A percentile compares a stretch with the other conserved stretches of the same genome.
Evolutionary conservation across 2,888 invertebrate genomes (phyloP).

Genomic region (Yponomeuta malinellus): DNA sequence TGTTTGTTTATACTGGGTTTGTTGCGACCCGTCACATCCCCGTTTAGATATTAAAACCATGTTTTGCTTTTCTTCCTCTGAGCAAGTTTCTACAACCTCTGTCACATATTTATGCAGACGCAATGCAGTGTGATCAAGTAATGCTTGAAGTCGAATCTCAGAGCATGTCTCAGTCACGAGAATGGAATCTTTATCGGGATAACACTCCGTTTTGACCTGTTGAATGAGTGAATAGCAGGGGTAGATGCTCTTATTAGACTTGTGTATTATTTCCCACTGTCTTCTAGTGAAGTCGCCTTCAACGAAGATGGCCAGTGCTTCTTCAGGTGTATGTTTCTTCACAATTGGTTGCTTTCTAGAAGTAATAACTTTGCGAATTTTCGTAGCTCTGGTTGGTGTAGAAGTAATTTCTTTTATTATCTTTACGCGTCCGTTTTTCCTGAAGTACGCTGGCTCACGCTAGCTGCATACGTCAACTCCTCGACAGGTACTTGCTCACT

Average conservation of each 20-base stretch:
- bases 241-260: slow-evolving; percentile 11
- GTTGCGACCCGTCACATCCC: too few species aligned
- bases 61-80: not conserved
- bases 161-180: slow-evolving; percentile 19
- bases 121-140: slow-evolving; percentile 22
- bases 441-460: too few species aligned
- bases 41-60: not conserved
- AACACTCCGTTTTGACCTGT: slow-evolving; percentile 21
- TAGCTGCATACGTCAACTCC: too few species aligned
- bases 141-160: slow-evolving; percentile 20
- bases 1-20: too few species aligned
- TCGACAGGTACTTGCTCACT: too few species aligned
- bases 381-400: not conserved
- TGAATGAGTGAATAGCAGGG: slow-evolving; percentile 19
- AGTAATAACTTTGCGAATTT: not conserved
- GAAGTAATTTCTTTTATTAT: not conserved
- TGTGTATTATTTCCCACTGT: slow-evolving; percentile 19
- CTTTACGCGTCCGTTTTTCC: not conserved
- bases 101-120: slow-evolving; percentile 16
- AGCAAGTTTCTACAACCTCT: slow-evolving; percentile 3
- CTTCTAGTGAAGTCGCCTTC: slow-evolving; percentile 17
- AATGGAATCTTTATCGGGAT: slow-evolving; percentile 16
- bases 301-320: not conserved
- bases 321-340: not conserved
- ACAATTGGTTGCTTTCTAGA: too few species aligned